phyloP scores from a whole-genome alignment of 2,797 vertebrate genomes.

The Erpetoichthys calabaricus region DNA sequence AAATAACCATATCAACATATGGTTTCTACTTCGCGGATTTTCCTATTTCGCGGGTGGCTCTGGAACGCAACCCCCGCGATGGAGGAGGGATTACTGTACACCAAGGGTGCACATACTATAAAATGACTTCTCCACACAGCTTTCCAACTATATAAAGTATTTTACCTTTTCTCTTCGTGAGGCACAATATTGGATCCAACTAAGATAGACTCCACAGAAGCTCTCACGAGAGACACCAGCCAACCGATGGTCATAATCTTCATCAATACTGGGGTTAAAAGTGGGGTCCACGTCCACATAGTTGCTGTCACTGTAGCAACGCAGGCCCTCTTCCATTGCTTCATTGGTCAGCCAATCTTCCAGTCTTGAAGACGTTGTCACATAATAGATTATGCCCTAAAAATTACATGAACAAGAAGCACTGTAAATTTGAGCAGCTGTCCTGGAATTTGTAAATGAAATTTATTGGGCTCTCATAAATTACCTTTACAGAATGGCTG shows the following conservation, averaged over 20 bases:
- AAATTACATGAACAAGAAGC: constrained; percentile 2
- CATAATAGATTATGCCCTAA: constrained; percentile 95
- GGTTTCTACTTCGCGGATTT: no score
- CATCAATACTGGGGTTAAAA: constrained; percentile 95
- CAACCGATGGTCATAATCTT: constrained; percentile 91
- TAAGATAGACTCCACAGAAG: constrained; percentile 85
- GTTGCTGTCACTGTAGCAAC: constrained; percentile 71
- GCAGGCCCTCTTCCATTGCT: constrained; percentile 83
- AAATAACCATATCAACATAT: no score
- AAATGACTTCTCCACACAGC: no score
- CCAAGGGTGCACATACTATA: no score
- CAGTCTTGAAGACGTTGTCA: constrained; percentile 75
- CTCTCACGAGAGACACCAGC: constrained; percentile 92
- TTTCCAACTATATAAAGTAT: no score
- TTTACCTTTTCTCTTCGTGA: constrained; percentile 73
- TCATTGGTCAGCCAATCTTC: constrained; percentile 95
- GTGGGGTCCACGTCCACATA: constrained; percentile 95
- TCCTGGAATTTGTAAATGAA: no score
- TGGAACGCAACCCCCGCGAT: no score
- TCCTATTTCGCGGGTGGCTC: no score
- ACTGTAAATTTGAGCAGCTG: neutral
- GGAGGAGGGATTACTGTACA: no score
- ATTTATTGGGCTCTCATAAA: no score
- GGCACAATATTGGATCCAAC: constrained; percentile 96
- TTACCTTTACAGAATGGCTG: no score